Evolutionary conservation across 1,140 invertebrate genomes (phyloP).

Genomic region (Metopolophium dirhodum): DNA sequence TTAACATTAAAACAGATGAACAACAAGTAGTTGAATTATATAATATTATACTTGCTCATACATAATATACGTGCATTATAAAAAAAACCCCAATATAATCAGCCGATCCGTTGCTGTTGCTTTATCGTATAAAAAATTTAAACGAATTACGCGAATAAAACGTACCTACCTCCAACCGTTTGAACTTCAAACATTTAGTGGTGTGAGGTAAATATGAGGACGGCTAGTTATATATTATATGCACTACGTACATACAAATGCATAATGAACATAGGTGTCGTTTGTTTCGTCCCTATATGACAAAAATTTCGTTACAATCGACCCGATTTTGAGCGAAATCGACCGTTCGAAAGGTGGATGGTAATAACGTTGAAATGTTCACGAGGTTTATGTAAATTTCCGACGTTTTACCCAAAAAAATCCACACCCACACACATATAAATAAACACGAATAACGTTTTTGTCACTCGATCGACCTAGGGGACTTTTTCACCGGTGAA

Average conservation of each 20-base stretch:
- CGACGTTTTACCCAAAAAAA: neutral
- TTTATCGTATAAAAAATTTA: neutral
- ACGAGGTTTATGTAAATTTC: conserved; percentile 1
- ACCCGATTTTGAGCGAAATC: neutral
- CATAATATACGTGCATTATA: too few relatives aligned
- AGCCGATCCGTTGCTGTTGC: neutral
- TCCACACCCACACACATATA: neutral
- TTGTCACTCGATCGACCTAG: neutral
- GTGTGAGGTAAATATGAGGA: too few relatives aligned
- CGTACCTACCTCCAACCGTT: neutral
- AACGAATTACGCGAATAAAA: neutral
- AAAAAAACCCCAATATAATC: neutral
- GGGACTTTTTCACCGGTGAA: neutral
- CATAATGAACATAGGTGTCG: neutral
- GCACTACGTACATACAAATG: neutral
- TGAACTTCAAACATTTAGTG: neutral
- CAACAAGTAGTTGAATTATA: neutral
- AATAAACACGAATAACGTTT: conserved; percentile 24
- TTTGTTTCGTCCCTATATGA: neutral
- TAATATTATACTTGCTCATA: neutral
- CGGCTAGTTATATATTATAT: neutral
- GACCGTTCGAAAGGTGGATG: neutral
- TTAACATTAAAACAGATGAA: neutral
- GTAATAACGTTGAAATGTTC: neutral
- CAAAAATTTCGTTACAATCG: neutral